Evolutionary conservation across 2,888 invertebrate species (phyloP).

Genomic region (Eulithis prunata): DNA sequence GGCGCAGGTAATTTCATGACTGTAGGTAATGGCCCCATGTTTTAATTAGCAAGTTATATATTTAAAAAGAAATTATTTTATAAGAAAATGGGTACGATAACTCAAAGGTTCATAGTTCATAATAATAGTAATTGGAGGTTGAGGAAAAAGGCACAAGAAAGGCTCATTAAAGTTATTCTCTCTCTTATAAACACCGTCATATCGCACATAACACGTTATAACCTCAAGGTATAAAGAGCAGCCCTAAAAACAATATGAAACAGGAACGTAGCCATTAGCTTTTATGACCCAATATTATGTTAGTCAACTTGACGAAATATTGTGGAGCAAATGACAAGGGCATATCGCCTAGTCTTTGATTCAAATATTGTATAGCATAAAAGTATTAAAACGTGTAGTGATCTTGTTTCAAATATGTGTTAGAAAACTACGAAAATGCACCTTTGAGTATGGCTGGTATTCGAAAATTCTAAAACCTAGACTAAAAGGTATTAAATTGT

Average conservation of each 20-base stretch:
- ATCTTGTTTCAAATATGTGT: no score
- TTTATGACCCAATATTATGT: constrained; percentile 57
- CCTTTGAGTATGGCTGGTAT: no score
- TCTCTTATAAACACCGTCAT: constrained; percentile 40
- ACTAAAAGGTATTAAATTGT: no score
- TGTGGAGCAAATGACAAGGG: constrained; percentile 46
- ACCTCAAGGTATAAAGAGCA: constrained; percentile 46
- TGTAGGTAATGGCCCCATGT: constrained; percentile 38
- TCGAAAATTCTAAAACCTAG: no score
- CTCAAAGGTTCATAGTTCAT: constrained; percentile 13
- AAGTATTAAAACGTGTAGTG: no score
- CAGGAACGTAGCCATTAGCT: constrained; percentile 59
- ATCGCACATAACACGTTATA: constrained; percentile 48
- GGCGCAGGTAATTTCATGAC: constrained; percentile 37
- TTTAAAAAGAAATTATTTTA: constrained; percentile 35
- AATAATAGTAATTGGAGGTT: constrained; percentile 24
- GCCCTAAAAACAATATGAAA: constrained; percentile 64
- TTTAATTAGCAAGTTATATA: constrained; percentile 40
- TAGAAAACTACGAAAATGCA: no score
- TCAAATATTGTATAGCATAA: no score
- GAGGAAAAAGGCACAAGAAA: constrained; percentile 15
- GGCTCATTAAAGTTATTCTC: constrained; percentile 31
- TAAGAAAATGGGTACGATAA: constrained; percentile 20
- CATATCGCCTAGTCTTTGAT: background rate
- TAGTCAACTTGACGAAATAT: constrained; percentile 47